Evolutionary conservation across 1,140 invertebrate species (phyloP), one percentile per base, ranked within the genome.

Genomic region (Fopius arisanus): DNA sequence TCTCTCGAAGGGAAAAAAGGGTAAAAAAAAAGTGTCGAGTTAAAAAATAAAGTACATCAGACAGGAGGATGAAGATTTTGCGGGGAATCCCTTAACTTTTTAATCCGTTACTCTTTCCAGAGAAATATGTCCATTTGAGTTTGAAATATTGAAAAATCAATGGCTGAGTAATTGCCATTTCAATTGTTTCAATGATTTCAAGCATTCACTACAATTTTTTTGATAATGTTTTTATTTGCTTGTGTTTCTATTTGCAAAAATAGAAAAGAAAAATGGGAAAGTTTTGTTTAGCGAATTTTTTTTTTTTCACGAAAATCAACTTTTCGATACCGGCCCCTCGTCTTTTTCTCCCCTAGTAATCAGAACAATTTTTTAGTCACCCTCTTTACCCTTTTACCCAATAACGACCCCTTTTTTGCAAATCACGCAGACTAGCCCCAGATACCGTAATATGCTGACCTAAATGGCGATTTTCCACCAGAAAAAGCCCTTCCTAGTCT

Each of bases 51-150:
- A 54, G n/a, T 21, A 54, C 19, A 26, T 9, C 19, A 59, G 23
- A 23, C 77, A 51, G 26, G 40, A 65, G 48, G 31, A 54, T 37
- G n/a, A 78, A 37, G 75, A 19, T 68, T 78, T 21, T 16, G 14
- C 9, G 40, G 10, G 19, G 29, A 31, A 70, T 69, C 67, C 29
- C 37, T 3, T 67, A 41, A 67, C 37, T 37, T 41, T 67, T 67
- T 67, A 67, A 37, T 37, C 37, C 63, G 63, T n/a, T 37, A 67
- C 14, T 37, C 16, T 6, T 33, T 67, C 6, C 21, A 10, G 29
- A 23, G 29, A 67, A 37, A 37, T 67, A 29, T 67, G 54, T 59
- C 4, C 54, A 26, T 21, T 59, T 59, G 54, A 28, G 26, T 59
- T 59, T 26, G 23, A 12, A 23, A n/a, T n/a, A n/a, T n/a, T n/a